These are phyloP conservation scores for Protobothrops flavoviridis DNA, from an alignment of 2,113 vertebrate species.

Conservation along the genomic window DNA sequence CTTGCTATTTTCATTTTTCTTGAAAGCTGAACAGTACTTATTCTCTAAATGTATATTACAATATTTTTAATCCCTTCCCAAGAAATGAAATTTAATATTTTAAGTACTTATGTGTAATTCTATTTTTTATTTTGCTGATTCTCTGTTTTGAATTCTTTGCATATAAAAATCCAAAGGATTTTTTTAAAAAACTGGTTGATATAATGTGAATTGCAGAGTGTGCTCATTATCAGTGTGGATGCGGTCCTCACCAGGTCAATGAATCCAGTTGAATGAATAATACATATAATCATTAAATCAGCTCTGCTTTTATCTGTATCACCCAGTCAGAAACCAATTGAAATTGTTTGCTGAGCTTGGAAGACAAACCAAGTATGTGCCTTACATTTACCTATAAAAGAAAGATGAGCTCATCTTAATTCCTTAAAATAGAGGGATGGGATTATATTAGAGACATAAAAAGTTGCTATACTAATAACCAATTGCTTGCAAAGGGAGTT, in stretches of 20 bases:
- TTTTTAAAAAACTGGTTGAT: constrained; percentile 24
- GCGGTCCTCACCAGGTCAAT: constrained; percentile 25
- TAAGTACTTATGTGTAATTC: constrained; percentile 30
- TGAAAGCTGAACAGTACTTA: neutral
- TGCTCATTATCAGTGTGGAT: constrained; percentile 16
- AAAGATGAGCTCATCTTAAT: constrained; percentile 40
- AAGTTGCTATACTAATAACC: constrained; percentile 58
- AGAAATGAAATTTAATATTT: neutral
- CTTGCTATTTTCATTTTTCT: neutral
- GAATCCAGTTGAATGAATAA: constrained; percentile 35
- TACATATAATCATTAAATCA: constrained; percentile 36
- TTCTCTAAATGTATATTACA: neutral
- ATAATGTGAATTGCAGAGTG: constrained; percentile 24
- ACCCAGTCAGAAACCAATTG: constrained; percentile 34
- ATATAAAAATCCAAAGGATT: constrained; percentile 14
- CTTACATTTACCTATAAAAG: constrained; percentile 53
- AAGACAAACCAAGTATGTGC: constrained; percentile 24
- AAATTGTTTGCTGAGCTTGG: constrained; percentile 40
- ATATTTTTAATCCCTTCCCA: constrained; percentile 12
- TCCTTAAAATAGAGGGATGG: constrained; percentile 53
- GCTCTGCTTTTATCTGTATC: constrained; percentile 21
- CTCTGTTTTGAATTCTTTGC: constrained; percentile 15
- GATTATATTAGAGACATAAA: constrained; percentile 53
- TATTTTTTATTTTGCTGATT: constrained; percentile 34
- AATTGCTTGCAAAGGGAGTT: constrained; percentile 58